These are phyloP conservation scores for Lacerta viridis DNA, from an alignment of 2,797 vertebrate species.

Conservation along the genomic window DNA sequence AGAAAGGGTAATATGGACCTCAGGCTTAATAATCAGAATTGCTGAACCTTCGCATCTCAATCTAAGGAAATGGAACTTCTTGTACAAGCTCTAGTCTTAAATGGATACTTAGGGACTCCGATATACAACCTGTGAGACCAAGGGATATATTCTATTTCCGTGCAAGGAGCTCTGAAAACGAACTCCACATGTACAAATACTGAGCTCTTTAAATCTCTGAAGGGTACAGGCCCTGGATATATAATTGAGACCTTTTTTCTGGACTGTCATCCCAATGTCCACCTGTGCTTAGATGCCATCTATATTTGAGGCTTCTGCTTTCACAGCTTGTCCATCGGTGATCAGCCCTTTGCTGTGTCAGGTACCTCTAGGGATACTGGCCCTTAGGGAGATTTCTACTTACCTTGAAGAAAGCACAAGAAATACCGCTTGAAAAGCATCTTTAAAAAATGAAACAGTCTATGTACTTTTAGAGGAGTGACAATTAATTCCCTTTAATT, in stretches of 20 bases:
- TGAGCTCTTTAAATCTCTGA: background rate
- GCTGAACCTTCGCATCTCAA: slow-evolving; percentile 19
- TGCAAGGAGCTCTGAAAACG: slow-evolving; percentile 17
- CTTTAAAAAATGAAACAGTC: background rate
- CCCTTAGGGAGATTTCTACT: no score
- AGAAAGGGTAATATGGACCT: slow-evolving; percentile 14
- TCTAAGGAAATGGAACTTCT: slow-evolving; percentile 13
- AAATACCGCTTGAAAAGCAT: background rate
- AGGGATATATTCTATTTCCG: slow-evolving; percentile 14
- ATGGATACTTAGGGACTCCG: slow-evolving; percentile 5
- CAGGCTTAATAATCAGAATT: slow-evolving; percentile 10
- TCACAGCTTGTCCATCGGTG: background rate
- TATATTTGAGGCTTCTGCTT: background rate
- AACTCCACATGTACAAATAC: background rate
- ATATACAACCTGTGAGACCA: background rate
- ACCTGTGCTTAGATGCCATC: background rate
- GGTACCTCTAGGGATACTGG: background rate
- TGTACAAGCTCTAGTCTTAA: slow-evolving; percentile 1
- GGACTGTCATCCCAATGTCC: background rate
- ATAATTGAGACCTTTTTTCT: background rate
- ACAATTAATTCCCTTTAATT: background rate
- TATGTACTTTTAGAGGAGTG: background rate
- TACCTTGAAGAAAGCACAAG: background rate
- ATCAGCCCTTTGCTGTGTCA: background rate
- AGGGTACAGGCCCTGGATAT: background rate